Evolutionary conservation across 1,140 invertebrate genomes (phyloP), one percentile per base, ranked within the genome.

Genomic region (Battus philenor): DNA sequence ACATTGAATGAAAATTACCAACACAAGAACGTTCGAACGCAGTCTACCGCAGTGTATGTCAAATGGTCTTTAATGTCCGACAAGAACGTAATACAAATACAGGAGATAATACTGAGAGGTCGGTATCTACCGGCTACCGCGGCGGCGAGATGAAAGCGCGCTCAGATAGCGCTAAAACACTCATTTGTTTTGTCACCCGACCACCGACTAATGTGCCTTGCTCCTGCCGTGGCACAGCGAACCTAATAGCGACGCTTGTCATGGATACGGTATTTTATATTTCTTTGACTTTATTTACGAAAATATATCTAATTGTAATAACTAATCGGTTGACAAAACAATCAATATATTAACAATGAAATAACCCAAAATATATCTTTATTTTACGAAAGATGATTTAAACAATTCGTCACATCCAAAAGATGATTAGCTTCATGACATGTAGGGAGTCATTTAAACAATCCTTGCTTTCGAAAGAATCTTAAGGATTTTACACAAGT

Each of bases 141-240:
- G 64, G 58, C 68, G 66, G 68, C 57, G 39, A 68, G 64, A 73
- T 81, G 54, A 79, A 76, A 80, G 68, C 49, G 12, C 6, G 16
- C 12, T 13, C 34, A 63, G 77, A 83, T 83, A 78, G 66, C 73
- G 67, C 62, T 81, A 78, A 83, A 81, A 81, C 68, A 81, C 71
- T 81, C 77, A 79, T 84, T 83, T 76, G 79, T 79, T 76, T 75
- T 81, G 77, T 80, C 79, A 78, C 70, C 69, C 58, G 66, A 63
- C 68, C 70, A 69, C 63, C 54, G 58, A 47, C 68, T 69, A 63
- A 67, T 63, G 68, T 55, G 20, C 44, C 26, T 2, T 27, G 29
- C 34, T 9, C 5, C 8, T n/a, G 8, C 6, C 10, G 8, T 11
- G 30, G 4, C 1, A 13, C 12, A n/a, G 11, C 4, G 11, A 10